Percentiles rank a stretch among this genome's conserved stretches.
phyloP scores from a whole-genome alignment of 2,888 invertebrate genomes.

The Allygus modestus region DNA sequence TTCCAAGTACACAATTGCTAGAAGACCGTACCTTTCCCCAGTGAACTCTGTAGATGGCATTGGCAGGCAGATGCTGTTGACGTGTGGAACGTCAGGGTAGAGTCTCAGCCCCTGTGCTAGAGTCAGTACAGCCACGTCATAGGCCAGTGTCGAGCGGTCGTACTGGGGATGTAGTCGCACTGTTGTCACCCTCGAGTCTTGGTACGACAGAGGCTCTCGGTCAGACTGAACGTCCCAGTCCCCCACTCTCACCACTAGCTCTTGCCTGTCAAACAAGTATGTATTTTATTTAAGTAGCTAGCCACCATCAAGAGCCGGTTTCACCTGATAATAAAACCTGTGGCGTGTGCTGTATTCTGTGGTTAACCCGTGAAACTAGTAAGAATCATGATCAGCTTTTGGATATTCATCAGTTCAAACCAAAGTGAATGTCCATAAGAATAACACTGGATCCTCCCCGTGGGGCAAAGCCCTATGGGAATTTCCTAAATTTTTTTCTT shows the following conservation, averaged over 20 bases:
- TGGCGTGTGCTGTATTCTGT: too few relatives aligned
- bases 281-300: too few relatives aligned
- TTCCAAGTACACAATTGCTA: too few relatives aligned
- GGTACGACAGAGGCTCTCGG: constrained; percentile 81
- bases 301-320: constrained; percentile 63
- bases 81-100: constrained; percentile 75
- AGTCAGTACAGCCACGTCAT: constrained; percentile 88
- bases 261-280: constrained; percentile 62
- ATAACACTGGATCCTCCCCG: too few relatives aligned
- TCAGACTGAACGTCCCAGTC: constrained; percentile 85
- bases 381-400: too few relatives aligned
- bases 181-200: constrained; percentile 79
- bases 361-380: too few relatives aligned
- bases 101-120: constrained; percentile 76
- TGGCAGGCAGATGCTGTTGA: constrained; percentile 77
- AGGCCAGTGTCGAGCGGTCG: constrained; percentile 84
- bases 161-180: constrained; percentile 83
- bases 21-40: neutral
- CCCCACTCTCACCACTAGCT: constrained; percentile 83
- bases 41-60: constrained; percentile 74
- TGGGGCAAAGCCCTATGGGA: too few relatives aligned
- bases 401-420: too few relatives aligned
- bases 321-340: too few relatives aligned
- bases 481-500: too few relatives aligned
- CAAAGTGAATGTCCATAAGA: too few relatives aligned